Conservation (phyloP, 1,140 invertebrate genomes). For the Drosophila nebulosa region DNA sequence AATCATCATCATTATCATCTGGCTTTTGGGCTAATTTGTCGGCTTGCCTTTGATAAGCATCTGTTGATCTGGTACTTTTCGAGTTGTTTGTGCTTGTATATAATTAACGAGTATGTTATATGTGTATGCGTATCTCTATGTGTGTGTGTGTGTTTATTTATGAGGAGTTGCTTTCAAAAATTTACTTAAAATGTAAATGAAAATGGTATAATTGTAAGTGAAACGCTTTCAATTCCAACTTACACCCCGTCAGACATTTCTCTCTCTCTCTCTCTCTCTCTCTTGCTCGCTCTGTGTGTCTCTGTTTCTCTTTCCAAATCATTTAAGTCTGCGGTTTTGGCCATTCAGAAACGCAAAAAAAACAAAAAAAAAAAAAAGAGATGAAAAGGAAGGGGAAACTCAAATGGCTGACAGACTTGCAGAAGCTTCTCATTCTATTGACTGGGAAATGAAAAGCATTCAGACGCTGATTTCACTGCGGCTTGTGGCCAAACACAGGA, state of each 20-base stretch:
- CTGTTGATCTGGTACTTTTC: slow-evolving; percentile 31
- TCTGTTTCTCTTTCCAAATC: slow-evolving; percentile 25
- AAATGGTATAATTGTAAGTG: neutral
- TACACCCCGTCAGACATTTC: slow-evolving; percentile 4
- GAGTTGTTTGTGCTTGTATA: slow-evolving; percentile 44
- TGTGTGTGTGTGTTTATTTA: slow-evolving; percentile 8
- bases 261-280: slow-evolving; percentile 12
- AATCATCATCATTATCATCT: slow-evolving; percentile 17
- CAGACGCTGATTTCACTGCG: slow-evolving; percentile 63
- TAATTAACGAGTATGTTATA: slow-evolving; percentile 46
- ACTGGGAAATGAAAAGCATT: slow-evolving; percentile 22
- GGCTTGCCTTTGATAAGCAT: slow-evolving; percentile 46
- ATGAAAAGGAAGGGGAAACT: neutral
- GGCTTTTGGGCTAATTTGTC: slow-evolving; percentile 44
- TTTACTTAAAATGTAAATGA: neutral
- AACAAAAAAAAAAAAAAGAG: slow-evolving; percentile 1
- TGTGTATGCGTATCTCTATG: slow-evolving; percentile 7
- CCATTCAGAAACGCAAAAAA: slow-evolving; percentile 10
- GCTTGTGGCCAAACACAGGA: slow-evolving; percentile 29
- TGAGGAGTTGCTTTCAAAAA: neutral
- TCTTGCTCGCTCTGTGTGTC: neutral
- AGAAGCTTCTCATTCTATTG: slow-evolving; percentile 19
- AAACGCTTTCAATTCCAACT: neutral
- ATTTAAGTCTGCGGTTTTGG: slow-evolving; percentile 55
- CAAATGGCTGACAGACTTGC: neutral